Evolutionary conservation across 2,113 vertebrate genomes (phyloP), one percentile per base, ranked within the genome.

Genomic region (Brachyistius frenatus): DNA sequence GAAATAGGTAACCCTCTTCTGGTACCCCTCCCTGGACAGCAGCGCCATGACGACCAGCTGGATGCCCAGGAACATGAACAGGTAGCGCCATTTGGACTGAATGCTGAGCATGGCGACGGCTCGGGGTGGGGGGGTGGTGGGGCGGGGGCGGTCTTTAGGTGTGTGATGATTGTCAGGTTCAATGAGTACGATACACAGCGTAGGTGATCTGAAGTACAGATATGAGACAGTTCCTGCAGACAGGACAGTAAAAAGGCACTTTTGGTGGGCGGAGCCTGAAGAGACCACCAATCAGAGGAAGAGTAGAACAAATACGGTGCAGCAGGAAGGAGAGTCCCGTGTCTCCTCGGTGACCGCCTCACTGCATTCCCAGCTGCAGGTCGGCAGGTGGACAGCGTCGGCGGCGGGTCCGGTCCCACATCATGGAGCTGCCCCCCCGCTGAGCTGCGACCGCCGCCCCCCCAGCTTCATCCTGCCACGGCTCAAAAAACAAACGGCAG

Each of bases 11-110:
- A 96, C 92, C 62, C 95, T 87, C 67, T 89, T 93, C 46, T 89
- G 93, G 77, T 94, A 94, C 2, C 92, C 92, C 52, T 95, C 95
- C 3, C 90, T 86, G 73, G 94, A 95, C 49, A 96, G 92, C 61
- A 97, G 73, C 0, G 93, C 93, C 93, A 96, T 93, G 52, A 96
- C 89, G 13, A 95, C 93, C 76, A 97, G 84, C 89, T 96, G 94
- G 44, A 95, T 92, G 35, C 94, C 94, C 75, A 96, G 84, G 76
- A 96, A 90, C 87, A 96, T 88, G 66, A 95, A 86, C 68, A 95
- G 74, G 83, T 94, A 93, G 35, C 93, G 94, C 91, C 91, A 94
- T 84, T 93, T 95, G 71, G 95, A 93, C 81, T 93, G 93, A 23
- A 95, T 73, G 2, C 75, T 78, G 57, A 83, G 7, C 89, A 93